Evolutionary conservation across 1,140 invertebrate species (phyloP).

Genomic region (Metaphire vulgaris): DNA sequence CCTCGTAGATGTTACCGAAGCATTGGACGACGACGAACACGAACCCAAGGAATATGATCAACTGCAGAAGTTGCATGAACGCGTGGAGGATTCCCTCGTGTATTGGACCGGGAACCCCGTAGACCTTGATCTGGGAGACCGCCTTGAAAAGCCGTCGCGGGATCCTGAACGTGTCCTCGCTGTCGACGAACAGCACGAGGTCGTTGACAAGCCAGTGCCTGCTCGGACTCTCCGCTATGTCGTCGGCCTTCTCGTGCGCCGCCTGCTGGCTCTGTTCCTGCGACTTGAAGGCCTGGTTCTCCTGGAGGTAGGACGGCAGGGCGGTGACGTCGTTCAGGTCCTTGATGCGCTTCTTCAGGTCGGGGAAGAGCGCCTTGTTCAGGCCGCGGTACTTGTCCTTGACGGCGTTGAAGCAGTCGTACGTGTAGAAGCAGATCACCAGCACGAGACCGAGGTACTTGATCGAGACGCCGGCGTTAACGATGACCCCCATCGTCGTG

Average conservation of each 20-base stretch:
- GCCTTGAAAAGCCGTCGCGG: conserved; percentile 43
- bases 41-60: conserved; percentile 46
- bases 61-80: conserved; percentile 48
- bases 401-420: conserved; percentile 35
- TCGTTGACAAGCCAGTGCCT: conserved; percentile 43
- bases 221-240: too few relatives aligned
- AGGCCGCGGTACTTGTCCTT: conserved; percentile 35
- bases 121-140: conserved; percentile 42
- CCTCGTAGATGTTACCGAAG: conserved; percentile 44
- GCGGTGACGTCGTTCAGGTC: conserved; percentile 38
- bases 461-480: conserved; percentile 36
- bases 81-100: conserved; percentile 44
- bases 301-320: conserved; percentile 38
- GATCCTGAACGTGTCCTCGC: conserved; percentile 44
- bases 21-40: conserved; percentile 49
- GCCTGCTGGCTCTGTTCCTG: conserved; percentile 14
- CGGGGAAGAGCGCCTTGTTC: conserved; percentile 34
- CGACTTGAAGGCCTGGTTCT: conserved; percentile 20
- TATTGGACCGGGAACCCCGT: conserved; percentile 46
- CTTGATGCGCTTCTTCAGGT: conserved; percentile 27
- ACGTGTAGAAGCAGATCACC: conserved; percentile 36
- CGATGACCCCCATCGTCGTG: conserved; percentile 41
- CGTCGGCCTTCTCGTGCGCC: conserved; percentile 13
- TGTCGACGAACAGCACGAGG: conserved; percentile 44
- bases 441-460: conserved; percentile 37